phyloP scores from a whole-genome alignment of 1,140 invertebrate species.

The Gonatopus flavifemur region DNA sequence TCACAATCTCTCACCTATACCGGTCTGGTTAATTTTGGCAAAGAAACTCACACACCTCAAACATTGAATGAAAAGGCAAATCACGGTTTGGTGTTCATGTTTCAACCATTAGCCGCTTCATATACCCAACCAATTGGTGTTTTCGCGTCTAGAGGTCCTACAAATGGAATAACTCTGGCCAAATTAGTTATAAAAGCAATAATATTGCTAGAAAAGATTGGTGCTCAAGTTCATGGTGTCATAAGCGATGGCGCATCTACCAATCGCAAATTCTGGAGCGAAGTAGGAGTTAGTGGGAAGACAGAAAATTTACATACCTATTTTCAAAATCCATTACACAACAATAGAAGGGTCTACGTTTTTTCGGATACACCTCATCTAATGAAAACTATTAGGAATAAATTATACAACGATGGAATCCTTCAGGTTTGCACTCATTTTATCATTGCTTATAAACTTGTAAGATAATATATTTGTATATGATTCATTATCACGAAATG shows the following conservation, averaged over 20 bases:
- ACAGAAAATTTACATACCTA: neutral
- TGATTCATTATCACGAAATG: neutral
- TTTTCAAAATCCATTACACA: conserved; percentile 6
- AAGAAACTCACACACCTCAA: neutral
- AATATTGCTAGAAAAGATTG: no score
- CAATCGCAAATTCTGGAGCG: conserved; percentile 9
- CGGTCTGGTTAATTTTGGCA: conserved; percentile 19
- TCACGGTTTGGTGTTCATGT: no score
- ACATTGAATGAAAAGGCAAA: conserved; percentile 15
- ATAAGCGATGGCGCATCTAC: conserved; percentile 12
- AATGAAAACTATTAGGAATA: no score
- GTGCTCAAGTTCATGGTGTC: conserved; percentile 15
- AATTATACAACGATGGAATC: no score
- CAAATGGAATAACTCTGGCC: conserved; percentile 4
- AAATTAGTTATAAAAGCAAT: conserved; percentile 20
- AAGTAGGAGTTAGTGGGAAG: conserved; percentile 7
- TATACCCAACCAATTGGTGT: conserved; percentile 21
- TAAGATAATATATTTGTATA: neutral
- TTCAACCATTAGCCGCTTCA: conserved; percentile 1
- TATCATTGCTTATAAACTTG: neutral
- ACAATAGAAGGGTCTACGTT: no score
- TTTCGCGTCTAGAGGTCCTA: conserved; percentile 14
- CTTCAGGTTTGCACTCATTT: neutral
- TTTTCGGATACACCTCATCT: no score
- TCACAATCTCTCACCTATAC: conserved; percentile 14